phyloP scores from a whole-genome alignment of 1,140 invertebrate species.

The Drosophila watanabei region DNA sequence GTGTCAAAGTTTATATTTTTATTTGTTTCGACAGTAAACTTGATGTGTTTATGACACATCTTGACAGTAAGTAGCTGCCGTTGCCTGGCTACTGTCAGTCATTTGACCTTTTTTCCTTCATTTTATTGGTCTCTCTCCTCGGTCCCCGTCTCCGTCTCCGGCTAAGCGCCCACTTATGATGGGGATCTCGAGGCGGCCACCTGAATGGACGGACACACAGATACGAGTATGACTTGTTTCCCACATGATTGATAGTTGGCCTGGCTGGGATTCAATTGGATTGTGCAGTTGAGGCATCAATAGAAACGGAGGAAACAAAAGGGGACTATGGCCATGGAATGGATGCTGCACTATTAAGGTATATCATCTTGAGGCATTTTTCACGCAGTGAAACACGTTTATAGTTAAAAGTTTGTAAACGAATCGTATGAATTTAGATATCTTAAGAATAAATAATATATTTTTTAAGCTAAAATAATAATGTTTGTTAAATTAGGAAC shows the following conservation, averaged over 20 bases:
- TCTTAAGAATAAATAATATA: not conserved
- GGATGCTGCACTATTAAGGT: not conserved
- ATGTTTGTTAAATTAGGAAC: not conserved
- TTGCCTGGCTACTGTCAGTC: conserved; percentile 64
- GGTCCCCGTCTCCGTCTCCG: conserved; percentile 21
- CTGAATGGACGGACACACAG: conserved; percentile 39
- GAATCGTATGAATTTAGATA: not conserved
- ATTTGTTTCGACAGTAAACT: conserved; percentile 83
- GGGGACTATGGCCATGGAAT: not conserved
- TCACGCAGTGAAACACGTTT: not conserved
- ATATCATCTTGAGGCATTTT: not conserved
- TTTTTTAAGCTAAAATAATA: not conserved
- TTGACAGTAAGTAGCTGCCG: conserved; percentile 80
- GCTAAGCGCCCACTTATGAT: conserved; percentile 66
- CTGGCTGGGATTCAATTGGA: conserved; percentile 28
- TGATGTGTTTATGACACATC: conserved; percentile 83
- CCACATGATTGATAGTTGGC: conserved; percentile 51
- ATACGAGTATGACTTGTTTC: conserved; percentile 58
- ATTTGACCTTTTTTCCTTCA: conserved; percentile 71
- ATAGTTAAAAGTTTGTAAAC: not conserved
- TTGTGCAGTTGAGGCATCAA: conserved; percentile 17
- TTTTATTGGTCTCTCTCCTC: conserved; percentile 48
- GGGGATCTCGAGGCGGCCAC: conserved; percentile 20
- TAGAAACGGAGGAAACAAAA: conserved; percentile 8
- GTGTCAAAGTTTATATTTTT: conserved; percentile 84